Evolutionary conservation across 1,140 invertebrate genomes (phyloP), one percentile per base, ranked within the genome.

Genomic region (Teleopsis dalmanni): DNA sequence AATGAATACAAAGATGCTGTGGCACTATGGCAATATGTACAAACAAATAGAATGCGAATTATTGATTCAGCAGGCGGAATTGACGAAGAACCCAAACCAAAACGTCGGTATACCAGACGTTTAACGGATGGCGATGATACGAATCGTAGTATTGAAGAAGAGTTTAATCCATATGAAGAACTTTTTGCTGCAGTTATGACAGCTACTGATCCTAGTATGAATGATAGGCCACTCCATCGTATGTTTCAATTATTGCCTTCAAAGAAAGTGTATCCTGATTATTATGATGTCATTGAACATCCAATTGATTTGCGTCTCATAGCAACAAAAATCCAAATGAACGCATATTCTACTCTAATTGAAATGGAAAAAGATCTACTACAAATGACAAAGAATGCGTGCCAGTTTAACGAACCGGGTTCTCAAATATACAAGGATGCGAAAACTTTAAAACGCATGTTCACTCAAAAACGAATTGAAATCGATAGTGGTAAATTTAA

Each of bases 381-480:
- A 52, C 73, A 91, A 16, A 93, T 99, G 86, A 87, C 89, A 29
- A 85, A 86, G 52, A 99, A 99, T 75, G 95, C 96, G 0, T 96
- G 92, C 64, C 77, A 81, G 5, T 99, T 96, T 63, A 98, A 98
- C 72, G 95, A 97, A 66, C 91, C 95, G 0, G 91, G 92, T 1
- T 97, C 94, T 3, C 83, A 87, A 65, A 96, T 99, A 56, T 98
- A 97, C 64, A 96, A 94, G 72, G 91, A 96, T 76, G 93, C 94
- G 1, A 92, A 92, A 67, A 74, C 84, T 11, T 69, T 97, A 35
- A 90, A 90, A 61, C 93, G 91, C 69, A 81, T 85, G 10, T 65
- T 76, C 36, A 73, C 74, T n/a, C 71, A 76, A 18, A 72, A 70
- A 42, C 76, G 73, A 29, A 66, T 75, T 13, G 75, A 74, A 11